Conservation (phyloP, 2,113 vertebrate genomes). For the Nesogale talazaci region DNA sequence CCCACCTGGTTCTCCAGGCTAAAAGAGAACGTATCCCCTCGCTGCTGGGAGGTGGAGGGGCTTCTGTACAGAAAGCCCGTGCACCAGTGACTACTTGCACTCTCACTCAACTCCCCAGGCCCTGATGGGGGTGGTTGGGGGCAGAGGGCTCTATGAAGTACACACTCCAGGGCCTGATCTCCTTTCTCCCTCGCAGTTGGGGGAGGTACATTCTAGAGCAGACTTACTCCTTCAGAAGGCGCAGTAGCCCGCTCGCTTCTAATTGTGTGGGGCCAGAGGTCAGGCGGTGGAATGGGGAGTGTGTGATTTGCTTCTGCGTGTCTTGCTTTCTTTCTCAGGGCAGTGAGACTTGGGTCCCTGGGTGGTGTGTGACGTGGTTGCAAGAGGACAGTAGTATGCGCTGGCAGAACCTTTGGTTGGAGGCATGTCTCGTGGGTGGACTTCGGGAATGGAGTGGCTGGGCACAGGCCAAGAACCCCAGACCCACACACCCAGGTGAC, state of each 20-base stretch:
- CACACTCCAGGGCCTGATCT: not conserved
- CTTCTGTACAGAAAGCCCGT: not conserved
- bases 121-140: not conserved
- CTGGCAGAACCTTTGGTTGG: slow-evolving; percentile 20
- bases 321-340: slow-evolving; percentile 28
- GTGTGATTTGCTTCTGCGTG: slow-evolving; percentile 15
- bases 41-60: not conserved
- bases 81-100: not conserved
- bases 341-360: slow-evolving; percentile 34
- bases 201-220: not conserved
- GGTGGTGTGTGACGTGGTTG: not conserved
- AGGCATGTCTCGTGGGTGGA: not conserved
- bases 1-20: not conserved
- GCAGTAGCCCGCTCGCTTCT: not conserved
- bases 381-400: not conserved
- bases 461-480: not conserved
- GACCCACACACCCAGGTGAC: not conserved
- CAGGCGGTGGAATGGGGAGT: not conserved
- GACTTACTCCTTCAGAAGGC: not conserved
- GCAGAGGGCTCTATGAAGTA: not conserved
- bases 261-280: not conserved
- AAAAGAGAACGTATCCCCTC: slow-evolving; percentile 26
- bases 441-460: slow-evolving; percentile 39
- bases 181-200: not conserved
- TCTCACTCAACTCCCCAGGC: not conserved